These are phyloP conservation scores for Agriotes lineatus DNA, from an alignment of 2,888 invertebrate genomes.

Conservation along the genomic window DNA sequence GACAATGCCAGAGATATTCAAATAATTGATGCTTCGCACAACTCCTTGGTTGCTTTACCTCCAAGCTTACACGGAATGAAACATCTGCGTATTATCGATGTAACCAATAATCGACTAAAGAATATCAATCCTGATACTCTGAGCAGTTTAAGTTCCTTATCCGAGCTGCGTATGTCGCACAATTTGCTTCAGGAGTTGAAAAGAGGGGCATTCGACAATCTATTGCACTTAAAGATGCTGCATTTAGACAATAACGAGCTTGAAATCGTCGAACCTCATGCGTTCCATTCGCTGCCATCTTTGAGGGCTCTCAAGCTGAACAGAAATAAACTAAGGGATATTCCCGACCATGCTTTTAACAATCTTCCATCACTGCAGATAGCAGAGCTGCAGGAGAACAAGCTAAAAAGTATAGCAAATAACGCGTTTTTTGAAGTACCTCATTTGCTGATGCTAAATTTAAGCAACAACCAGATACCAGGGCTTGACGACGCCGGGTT, in stretches of 20 bases:
- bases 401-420: conserved; percentile 77
- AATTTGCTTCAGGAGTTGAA: conserved; percentile 80
- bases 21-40: conserved; percentile 82
- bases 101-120: conserved; percentile 83
- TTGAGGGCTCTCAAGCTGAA: conserved; percentile 73
- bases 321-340: conserved; percentile 79
- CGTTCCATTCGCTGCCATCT: conserved; percentile 78
- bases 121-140: conserved; percentile 78
- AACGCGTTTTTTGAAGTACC: conserved; percentile 84
- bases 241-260: conserved; percentile 87
- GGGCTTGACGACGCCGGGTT: conserved; percentile 82
- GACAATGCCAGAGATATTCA: conserved; percentile 76
- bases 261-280: conserved; percentile 78
- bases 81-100: conserved; percentile 78
- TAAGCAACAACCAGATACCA: conserved; percentile 84
- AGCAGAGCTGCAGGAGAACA: conserved; percentile 85
- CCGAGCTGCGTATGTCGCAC: conserved; percentile 79
- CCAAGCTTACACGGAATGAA: conserved; percentile 76
- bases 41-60: conserved; percentile 80
- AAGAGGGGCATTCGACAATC: conserved; percentile 78
- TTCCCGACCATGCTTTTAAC: conserved; percentile 82
- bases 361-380: conserved; percentile 81
- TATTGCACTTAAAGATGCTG: conserved; percentile 78
- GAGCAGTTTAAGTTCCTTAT: conserved; percentile 76
- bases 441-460: conserved; percentile 83